Evolutionary conservation across 2,113 vertebrate species (phyloP).

Genomic region (Calidris pugnax): DNA sequence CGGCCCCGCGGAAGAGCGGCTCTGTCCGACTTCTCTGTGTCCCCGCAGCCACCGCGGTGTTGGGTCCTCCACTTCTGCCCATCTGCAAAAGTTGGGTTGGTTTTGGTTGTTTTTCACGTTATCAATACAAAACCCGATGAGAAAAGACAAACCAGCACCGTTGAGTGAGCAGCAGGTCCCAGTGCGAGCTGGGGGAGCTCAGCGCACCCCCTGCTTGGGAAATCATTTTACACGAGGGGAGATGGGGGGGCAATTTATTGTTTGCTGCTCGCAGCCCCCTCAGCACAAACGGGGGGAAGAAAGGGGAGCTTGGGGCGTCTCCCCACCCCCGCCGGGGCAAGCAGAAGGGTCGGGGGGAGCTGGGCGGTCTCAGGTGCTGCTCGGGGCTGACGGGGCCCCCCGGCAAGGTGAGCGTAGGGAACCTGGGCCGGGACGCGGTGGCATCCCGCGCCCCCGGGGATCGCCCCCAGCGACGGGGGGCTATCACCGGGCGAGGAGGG

Average conservation of each 20-base stretch:
- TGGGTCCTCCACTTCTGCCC: background rate
- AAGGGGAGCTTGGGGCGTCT: background rate
- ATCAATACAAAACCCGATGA: accelerated
- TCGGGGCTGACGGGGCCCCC: too few species aligned
- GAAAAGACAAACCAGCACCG: background rate
- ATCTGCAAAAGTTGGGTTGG: background rate
- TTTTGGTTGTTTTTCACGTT: background rate
- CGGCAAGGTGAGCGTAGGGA: background rate
- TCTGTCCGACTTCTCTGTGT: background rate
- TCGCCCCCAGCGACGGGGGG: background rate
- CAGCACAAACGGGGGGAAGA: background rate
- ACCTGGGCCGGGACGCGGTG: background rate
- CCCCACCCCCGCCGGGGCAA: background rate
- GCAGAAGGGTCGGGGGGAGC: background rate
- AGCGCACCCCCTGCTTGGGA: background rate
- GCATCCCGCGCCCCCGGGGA: background rate
- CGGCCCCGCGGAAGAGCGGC: background rate
- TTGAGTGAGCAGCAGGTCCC: background rate
- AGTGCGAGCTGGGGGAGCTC: background rate
- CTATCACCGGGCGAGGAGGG: background rate
- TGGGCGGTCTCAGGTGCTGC: background rate
- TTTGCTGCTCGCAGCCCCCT: background rate
- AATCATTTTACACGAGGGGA: background rate
- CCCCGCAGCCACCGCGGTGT: accelerated
- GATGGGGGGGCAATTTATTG: background rate